Evolutionary conservation across 2,113 vertebrate species (phyloP).

Genomic region (Indicator maculatus): DNA sequence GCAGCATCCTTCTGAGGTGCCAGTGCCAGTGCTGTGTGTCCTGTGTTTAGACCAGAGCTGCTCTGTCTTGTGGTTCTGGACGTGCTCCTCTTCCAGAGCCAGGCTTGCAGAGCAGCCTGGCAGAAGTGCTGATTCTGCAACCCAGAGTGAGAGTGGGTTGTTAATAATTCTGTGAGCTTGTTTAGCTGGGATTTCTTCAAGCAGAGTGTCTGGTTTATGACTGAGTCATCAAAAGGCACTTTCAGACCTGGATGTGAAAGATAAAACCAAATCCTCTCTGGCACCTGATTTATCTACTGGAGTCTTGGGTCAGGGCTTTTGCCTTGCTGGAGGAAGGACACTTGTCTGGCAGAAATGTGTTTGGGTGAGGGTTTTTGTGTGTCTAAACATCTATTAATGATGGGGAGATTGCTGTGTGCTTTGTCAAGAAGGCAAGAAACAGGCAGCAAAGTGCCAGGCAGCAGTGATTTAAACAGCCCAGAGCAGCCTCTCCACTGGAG

Average conservation of each 20-base stretch:
- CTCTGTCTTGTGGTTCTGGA: neutral
- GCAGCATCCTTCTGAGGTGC: neutral
- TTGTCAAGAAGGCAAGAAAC: neutral
- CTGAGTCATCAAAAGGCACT: neutral
- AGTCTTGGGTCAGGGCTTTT: neutral
- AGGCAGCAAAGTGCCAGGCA: neutral
- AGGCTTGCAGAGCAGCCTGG: no score
- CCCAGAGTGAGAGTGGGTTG: neutral
- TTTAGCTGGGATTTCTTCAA: conserved; percentile 13
- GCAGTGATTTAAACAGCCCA: neutral
- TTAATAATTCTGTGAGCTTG: neutral
- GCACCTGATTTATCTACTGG: neutral
- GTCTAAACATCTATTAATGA: neutral
- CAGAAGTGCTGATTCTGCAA: neutral
- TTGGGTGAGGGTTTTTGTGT: neutral
- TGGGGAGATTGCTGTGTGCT: neutral
- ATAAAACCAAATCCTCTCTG: neutral
- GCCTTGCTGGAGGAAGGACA: neutral
- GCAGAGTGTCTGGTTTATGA: neutral
- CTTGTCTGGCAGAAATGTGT: neutral
- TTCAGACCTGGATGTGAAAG: neutral
- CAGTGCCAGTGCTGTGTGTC: neutral
- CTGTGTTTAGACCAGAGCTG: neutral
- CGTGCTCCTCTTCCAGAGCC: neutral
- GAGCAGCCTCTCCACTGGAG: neutral